A percentile compares a stretch with the other conserved stretches of the same genome.
Conservation (phyloP, 2,888 invertebrate species). For the Lamellibrachia satsuma region DNA sequence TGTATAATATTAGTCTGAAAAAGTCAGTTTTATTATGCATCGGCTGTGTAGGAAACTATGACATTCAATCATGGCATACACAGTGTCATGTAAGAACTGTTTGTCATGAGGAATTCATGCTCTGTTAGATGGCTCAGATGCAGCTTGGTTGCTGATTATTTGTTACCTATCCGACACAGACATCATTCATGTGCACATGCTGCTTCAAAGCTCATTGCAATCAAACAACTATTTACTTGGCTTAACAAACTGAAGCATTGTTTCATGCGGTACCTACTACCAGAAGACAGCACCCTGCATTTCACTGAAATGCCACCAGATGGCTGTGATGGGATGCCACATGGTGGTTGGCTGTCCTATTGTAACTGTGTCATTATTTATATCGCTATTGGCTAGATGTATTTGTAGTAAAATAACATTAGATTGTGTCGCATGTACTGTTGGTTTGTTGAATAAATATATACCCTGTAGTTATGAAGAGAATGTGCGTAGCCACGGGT, state of each 20-base stretch:
- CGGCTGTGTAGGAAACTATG: background rate
- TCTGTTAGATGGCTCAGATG: background rate
- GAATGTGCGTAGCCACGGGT: background rate
- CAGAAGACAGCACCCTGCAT: too few relatives aligned
- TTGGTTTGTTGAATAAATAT: slow-evolving; percentile 13
- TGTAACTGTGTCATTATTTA: slow-evolving; percentile 6
- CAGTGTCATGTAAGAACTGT: background rate
- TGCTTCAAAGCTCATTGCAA: too few relatives aligned
- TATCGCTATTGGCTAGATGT: slow-evolving; percentile 12
- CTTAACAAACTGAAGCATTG: background rate
- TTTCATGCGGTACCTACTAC: too few relatives aligned
- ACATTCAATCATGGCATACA: background rate
- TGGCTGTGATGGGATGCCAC: background rate
- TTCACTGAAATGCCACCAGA: background rate
- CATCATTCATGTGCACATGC: background rate
- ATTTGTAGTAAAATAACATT: slow-evolving; percentile 11
- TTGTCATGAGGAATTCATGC: background rate
- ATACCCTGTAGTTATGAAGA: slow-evolving; percentile 17
- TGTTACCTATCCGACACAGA: background rate
- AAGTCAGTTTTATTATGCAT: background rate
- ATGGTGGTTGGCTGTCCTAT: background rate
- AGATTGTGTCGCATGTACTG: slow-evolving; percentile 11
- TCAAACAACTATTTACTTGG: background rate
- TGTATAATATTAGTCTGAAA: background rate
- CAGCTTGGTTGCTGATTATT: background rate